A percentile compares a stretch with the other conserved stretches of the same genome.
phyloP scores from a whole-genome alignment of 2,113 vertebrate genomes.

The Charadrius vociferus region DNA sequence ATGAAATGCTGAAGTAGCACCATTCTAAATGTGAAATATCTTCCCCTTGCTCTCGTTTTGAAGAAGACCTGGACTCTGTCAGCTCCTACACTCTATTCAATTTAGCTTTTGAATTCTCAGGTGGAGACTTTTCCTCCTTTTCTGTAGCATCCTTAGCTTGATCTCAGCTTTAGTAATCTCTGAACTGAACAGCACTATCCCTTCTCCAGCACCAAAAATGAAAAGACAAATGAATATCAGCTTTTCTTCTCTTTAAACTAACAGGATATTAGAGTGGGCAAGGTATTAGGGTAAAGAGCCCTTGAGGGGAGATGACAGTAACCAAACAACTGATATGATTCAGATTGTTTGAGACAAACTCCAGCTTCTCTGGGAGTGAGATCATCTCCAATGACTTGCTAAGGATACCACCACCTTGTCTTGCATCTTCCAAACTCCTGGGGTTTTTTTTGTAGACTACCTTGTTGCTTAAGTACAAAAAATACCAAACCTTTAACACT shows the following conservation, averaged over 20 bases:
- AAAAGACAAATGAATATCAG: background rate
- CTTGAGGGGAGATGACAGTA: background rate
- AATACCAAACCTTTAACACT: background rate
- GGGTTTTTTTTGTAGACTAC: background rate
- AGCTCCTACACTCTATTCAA: background rate
- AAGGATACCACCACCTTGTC: background rate
- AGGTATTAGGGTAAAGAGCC: background rate
- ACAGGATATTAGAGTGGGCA: background rate
- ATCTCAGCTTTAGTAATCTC: background rate
- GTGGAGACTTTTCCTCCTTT: background rate
- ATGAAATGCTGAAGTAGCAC: background rate
- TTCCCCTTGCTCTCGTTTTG: background rate
- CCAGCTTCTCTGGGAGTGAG: background rate
- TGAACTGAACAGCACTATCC: background rate
- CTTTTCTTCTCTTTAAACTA: background rate
- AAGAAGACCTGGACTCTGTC: background rate
- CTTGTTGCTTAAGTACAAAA: background rate
- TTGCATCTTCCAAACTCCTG: background rate
- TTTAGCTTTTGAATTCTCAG: background rate
- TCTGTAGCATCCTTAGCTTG: background rate
- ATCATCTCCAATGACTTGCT: background rate
- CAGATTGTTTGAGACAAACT: background rate
- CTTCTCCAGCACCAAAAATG: background rate
- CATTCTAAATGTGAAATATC: background rate
- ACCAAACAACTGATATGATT: background rate